Percentiles rank a stretch among this genome's conserved stretches.
These are phyloP conservation scores for Sciurus niger DNA, from an alignment of 2,113 vertebrate genomes.

Conservation along the genomic window DNA sequence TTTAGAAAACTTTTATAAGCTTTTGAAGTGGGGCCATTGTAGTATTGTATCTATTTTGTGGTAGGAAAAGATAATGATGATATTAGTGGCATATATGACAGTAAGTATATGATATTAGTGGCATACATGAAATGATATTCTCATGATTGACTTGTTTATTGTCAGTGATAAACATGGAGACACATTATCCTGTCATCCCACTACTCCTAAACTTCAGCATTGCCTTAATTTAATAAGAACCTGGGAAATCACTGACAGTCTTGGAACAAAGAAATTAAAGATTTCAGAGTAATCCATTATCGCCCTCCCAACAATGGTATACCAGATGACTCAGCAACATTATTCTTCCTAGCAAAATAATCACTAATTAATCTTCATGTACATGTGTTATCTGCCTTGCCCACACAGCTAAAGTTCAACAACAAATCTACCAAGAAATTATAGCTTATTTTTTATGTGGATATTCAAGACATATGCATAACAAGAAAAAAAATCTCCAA, in stretches of 20 bases:
- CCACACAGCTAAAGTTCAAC: constrained; percentile 60
- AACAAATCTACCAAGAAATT: constrained; percentile 12
- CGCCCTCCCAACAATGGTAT: not conserved
- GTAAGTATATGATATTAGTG: not conserved
- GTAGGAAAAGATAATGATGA: no score
- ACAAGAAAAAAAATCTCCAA: constrained; percentile 43
- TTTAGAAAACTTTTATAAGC: no score
- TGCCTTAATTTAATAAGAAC: not conserved
- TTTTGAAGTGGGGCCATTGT: no score
- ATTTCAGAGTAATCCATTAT: constrained; percentile 66
- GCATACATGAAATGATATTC: not conserved
- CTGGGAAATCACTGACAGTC: not conserved
- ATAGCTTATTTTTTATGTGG: constrained; percentile 42
- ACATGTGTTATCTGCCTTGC: no score
- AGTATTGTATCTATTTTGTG: no score
- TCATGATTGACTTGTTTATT: not conserved
- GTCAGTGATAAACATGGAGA: not conserved
- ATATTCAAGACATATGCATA: constrained; percentile 2
- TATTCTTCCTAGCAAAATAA: no score
- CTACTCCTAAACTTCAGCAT: not conserved
- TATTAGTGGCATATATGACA: no score
- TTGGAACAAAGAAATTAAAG: constrained; percentile 1
- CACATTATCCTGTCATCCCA: not conserved
- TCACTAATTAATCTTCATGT: no score
- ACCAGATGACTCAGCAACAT: no score